Conservation (phyloP, 1,140 invertebrate genomes). For the Drosophila ironensis region DNA sequence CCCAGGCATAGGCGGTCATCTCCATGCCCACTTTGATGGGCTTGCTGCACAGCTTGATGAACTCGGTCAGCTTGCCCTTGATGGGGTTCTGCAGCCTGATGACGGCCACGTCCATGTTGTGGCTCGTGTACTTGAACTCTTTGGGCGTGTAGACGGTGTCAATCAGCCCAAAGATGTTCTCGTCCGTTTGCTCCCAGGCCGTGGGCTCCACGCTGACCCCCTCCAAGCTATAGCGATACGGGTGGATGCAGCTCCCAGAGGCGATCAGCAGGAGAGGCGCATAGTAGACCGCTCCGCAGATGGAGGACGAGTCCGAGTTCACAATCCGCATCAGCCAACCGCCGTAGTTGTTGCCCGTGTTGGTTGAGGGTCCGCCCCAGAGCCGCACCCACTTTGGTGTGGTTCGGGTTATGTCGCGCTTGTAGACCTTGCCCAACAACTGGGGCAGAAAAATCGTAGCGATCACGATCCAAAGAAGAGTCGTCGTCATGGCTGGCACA, state of each 20-base stretch:
- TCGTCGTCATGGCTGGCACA: neutral
- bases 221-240: neutral
- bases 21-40: neutral
- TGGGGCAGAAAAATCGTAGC: neutral
- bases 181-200: neutral
- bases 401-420: neutral
- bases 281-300: constrained; percentile 33
- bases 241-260: constrained; percentile 37
- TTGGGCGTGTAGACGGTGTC: constrained; percentile 23
- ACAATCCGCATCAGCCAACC: constrained; percentile 31
- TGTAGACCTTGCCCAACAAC: constrained; percentile 8
- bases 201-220: constrained; percentile 14
- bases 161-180: neutral
- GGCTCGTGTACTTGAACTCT: neutral
- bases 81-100: constrained; percentile 11
- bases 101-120: constrained; percentile 30
- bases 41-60: constrained; percentile 19
- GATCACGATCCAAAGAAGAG: neutral
- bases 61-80: constrained; percentile 22
- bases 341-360: constrained; percentile 12
- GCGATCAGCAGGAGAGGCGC: constrained; percentile 18
- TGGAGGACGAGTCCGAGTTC: neutral
- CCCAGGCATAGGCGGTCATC: constrained; percentile 21
- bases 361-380: constrained; percentile 13
- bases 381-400: neutral